These are phyloP conservation scores for Amiota mariae DNA, from an alignment of 2,888 invertebrate genomes.

Conservation along the genomic window DNA sequence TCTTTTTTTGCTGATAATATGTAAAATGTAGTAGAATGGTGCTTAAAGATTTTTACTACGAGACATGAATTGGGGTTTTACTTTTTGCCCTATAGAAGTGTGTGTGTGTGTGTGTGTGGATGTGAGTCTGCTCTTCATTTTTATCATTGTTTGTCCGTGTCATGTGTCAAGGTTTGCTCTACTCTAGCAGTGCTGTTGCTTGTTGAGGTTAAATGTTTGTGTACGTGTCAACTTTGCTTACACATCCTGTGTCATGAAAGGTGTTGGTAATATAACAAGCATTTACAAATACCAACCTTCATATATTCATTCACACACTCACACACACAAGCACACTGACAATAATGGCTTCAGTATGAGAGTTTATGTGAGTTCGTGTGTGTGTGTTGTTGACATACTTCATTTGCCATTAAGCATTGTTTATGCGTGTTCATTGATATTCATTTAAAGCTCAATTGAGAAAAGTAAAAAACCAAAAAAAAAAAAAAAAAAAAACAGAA, in stretches of 20 bases:
- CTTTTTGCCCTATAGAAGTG: slow-evolving; percentile 34
- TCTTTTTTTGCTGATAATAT: too few relatives aligned
- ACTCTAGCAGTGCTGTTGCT: neutral
- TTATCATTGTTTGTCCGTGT: slow-evolving; percentile 20
- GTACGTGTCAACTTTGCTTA: slow-evolving; percentile 56
- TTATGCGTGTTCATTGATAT: slow-evolving; percentile 65
- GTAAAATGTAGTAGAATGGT: too few relatives aligned
- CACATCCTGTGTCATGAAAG: slow-evolving; percentile 18
- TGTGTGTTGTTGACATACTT: neutral
- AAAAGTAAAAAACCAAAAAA: too few relatives aligned
- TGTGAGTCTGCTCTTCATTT: neutral
- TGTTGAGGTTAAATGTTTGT: slow-evolving; percentile 57
- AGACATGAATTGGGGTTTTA: too few relatives aligned
- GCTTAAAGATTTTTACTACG: too few relatives aligned
- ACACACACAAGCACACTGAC: too few relatives aligned
- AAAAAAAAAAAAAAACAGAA: neutral
- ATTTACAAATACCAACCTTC: neutral
- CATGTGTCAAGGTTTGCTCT: slow-evolving; percentile 26
- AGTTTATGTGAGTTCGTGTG: neutral
- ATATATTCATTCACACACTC: neutral
- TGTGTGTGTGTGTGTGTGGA: slow-evolving; percentile 35
- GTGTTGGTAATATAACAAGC: neutral
- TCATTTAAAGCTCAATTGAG: slow-evolving; percentile 46
- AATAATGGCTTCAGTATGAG: neutral
- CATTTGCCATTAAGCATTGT: slow-evolving; percentile 28